A percentile compares a stretch with the other conserved stretches of the same genome.
Conservation (phyloP, 1,140 invertebrate genomes). For the Drosophila burlai region DNA sequence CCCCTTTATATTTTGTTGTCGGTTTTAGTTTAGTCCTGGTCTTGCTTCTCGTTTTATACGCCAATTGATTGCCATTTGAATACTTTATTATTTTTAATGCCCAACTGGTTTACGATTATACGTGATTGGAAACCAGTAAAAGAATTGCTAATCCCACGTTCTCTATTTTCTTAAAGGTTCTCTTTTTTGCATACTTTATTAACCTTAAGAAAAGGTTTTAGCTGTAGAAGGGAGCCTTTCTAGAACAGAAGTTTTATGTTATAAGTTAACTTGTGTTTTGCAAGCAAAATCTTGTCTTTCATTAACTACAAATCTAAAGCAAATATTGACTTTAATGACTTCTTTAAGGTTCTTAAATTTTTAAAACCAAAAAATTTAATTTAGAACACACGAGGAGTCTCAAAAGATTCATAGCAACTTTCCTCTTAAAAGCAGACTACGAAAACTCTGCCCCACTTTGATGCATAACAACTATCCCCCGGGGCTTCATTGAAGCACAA, state of each 20-base stretch:
- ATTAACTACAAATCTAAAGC: not conserved
- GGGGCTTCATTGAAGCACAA: constrained; percentile 5
- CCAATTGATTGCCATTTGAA: constrained; percentile 50
- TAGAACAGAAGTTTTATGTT: too few species aligned
- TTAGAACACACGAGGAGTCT: not conserved
- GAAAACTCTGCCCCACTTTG: not conserved
- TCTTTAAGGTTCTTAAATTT: not conserved
- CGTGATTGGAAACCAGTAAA: constrained; percentile 27
- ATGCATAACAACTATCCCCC: constrained; percentile 7
- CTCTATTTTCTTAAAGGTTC: not conserved
- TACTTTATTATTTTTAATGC: constrained; percentile 56
- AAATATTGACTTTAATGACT: not conserved
- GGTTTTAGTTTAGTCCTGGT: constrained; percentile 25
- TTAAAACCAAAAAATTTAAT: not conserved
- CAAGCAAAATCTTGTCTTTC: not conserved
- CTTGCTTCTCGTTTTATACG: constrained; percentile 27
- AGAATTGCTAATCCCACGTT: not conserved
- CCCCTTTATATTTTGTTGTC: constrained; percentile 28
- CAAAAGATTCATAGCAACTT: not conserved
- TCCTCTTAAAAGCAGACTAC: not conserved
- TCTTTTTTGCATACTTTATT: constrained; percentile 3
- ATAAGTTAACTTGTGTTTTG: not conserved
- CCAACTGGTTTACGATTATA: constrained; percentile 27
- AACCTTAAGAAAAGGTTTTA: not conserved
- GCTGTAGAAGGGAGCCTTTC: not conserved